A percentile compares a stretch with the other conserved stretches of the same genome.
Conservation (phyloP, 2,797 vertebrate genomes). For the Macropodus opercularis region DNA sequence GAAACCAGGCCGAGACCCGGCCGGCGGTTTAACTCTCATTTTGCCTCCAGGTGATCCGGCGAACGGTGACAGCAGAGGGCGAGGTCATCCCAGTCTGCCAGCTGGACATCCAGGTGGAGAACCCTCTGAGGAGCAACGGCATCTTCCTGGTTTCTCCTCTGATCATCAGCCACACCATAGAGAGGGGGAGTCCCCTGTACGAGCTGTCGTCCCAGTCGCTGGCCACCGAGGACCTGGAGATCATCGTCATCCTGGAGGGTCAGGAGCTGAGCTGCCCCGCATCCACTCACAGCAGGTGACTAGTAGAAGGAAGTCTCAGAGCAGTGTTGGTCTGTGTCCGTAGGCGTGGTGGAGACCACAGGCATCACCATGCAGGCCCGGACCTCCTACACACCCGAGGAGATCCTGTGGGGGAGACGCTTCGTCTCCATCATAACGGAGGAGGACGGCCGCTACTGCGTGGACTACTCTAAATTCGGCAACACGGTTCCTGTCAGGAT, state of each 20-base stretch:
- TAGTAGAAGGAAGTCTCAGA: too few relatives aligned
- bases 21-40: background rate
- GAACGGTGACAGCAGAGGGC: conserved; percentile 92
- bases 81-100: conserved; percentile 96
- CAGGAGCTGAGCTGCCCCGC: background rate
- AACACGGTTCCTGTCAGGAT: conserved; percentile 92
- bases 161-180: conserved; percentile 94
- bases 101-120: conserved; percentile 95
- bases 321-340: background rate
- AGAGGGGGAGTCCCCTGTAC: conserved; percentile 93
- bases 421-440: conserved; percentile 95
- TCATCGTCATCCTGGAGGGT: conserved; percentile 96
- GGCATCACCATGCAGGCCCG: conserved; percentile 96
- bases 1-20: too few relatives aligned
- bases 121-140: conserved; percentile 94
- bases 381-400: conserved; percentile 94
- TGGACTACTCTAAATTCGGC: conserved; percentile 97
- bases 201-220: conserved; percentile 90
- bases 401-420: conserved; percentile 96
- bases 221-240: conserved; percentile 89
- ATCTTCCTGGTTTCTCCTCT: conserved; percentile 96
- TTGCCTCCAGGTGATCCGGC: conserved; percentile 84
- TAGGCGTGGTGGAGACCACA: conserved; percentile 94
- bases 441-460: conserved; percentile 93
- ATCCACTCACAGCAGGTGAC: too few relatives aligned